Evolutionary conservation across 1,140 invertebrate species (phyloP), one percentile per base, ranked within the genome.

Genomic region (Forficula auricularia): DNA sequence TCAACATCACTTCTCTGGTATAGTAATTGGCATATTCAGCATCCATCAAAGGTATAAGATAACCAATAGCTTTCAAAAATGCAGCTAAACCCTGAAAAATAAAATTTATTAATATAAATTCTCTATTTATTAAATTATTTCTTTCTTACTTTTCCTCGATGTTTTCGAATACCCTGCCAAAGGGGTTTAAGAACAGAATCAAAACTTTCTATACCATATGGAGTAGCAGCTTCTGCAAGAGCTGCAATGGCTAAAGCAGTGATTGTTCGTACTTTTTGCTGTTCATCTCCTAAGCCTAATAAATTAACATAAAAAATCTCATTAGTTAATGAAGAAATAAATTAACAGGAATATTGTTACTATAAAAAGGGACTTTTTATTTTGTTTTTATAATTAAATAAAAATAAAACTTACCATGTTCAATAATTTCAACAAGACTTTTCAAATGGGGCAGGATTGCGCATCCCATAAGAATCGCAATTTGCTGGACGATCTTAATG

Each of bases 21-120:
- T 99, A 99, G 62, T 98, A 98, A 61, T 97, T 98, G 2, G 95
- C 95, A 58, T 98, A 99, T 64, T 99, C 96, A 40, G 95, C 94
- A 57, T 99, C 95, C 96, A 99, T 99, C 38, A 99, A 70, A 0
- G 96, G 96, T 49, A 99, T 99, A 12, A 99, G 68, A 60, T 98
- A 98, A 50, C 96, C 96, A 66, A 99, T 98, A 43, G 96, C 96
- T 57, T 99, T 99, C 15, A 99, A 66, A 62, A 99, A 98, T 12
- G 96, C 96, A 54, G 96, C 96, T 40, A 99, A 70, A 67, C 95
- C 95, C 57, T 65, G 40, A 30, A 43, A 44, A 47, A 40, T 18
- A 32, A 32, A 6, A 37, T 37, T 10, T 19, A 7, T 14, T 37
- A 19, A 14, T 37, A 37, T 14, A 2, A 3, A 37, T 37, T 7